Base-by-base conservation (phyloP, 2,797 vertebrate species). In the Ambastaia sidthimunki region DNA sequence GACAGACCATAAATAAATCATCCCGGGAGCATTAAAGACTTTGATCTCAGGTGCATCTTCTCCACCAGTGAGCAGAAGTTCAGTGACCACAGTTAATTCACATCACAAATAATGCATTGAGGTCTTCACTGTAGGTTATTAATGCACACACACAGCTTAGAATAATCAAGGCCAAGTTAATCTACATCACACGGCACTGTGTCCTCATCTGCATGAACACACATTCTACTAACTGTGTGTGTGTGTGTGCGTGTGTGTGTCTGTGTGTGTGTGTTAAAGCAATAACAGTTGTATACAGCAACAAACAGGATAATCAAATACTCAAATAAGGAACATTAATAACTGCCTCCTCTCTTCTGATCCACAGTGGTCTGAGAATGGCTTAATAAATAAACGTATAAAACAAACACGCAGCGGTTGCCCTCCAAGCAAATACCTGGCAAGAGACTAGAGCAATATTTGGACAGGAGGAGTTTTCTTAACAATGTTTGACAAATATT, bases 291-390 rank as follows among this genome's bases (percentile, higher is more conserved):
- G 34, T 77, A 57, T 72, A 76, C 10, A 52, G 34, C 81, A 76
- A 11, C 13, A 70, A 63, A 74, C 41, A 72, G 75, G 77, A 85
- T 89, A 86, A 90, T 89, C 86, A 86, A 86, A 88, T 23, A 71
- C 69, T 25, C 23, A 75, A 84, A 89, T 90, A 55, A 87, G 77
- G 3, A 67, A 28, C 28, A 60, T 80, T 62, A 78, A 74, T 71
- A 80, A 66, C 55, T 52, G 63, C 52, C 72, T 73, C 65, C 73
- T 83, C 71, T 75, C 59, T 75, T 77, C 63, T 48, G 74, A 80
- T 81, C 44, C 48, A 9, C 19, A 72, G 50, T 48, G 72, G 60
- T 47, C 60, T 47, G 34, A 74, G 52, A 85, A 85, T 54, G 66
- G 67, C 37, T 63, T 57, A 63, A 68, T 79, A 76, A 68, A 80